Conservation (phyloP, 35 echinoderm and acorn worm species). For the Stichopus chloronotus region DNA sequence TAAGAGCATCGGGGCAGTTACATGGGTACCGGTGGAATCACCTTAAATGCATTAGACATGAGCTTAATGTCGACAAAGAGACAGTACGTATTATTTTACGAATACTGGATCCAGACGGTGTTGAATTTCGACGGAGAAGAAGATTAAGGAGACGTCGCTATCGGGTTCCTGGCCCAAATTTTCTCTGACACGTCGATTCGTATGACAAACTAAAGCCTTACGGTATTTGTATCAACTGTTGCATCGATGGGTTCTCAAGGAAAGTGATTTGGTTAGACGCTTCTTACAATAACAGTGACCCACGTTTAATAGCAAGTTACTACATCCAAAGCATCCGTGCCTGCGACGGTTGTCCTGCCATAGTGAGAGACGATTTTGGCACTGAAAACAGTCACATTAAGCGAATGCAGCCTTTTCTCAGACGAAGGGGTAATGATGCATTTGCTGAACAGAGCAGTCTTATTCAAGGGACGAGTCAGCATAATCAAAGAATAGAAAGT, state of each 20-base stretch:
- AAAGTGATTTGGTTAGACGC: conserved; percentile 71
- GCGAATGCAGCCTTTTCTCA: conserved; percentile 56
- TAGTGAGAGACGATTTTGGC: conserved; percentile 38
- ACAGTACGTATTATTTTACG: conserved; percentile 57
- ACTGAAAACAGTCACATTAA: conserved; percentile 58
- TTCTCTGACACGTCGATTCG: conserved; percentile 69
- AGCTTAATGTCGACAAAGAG: conserved; percentile 56
- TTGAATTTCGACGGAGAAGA: conserved; percentile 39
- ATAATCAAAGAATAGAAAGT: conserved; percentile 42
- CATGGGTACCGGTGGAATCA: conserved; percentile 74
- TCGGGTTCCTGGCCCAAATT: conserved; percentile 63
- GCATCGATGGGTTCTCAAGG: conserved; percentile 68
- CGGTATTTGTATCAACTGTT: conserved; percentile 71
- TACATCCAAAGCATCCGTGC: conserved; percentile 50
- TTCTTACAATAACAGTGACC: conserved; percentile 67
- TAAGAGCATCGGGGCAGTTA: conserved; percentile 53
- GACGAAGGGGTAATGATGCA: conserved; percentile 20
- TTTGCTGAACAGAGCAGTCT: not conserved
- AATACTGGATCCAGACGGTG: conserved; percentile 66
- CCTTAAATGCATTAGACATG: conserved; percentile 61
- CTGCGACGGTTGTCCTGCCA: not conserved
- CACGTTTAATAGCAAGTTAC: conserved; percentile 65
- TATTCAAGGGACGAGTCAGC: conserved; percentile 21
- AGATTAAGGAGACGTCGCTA: conserved; percentile 58
- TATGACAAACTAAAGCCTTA: conserved; percentile 80